Conservation (phyloP, 2,797 vertebrate genomes). For the Chrosomus eos region DNA sequence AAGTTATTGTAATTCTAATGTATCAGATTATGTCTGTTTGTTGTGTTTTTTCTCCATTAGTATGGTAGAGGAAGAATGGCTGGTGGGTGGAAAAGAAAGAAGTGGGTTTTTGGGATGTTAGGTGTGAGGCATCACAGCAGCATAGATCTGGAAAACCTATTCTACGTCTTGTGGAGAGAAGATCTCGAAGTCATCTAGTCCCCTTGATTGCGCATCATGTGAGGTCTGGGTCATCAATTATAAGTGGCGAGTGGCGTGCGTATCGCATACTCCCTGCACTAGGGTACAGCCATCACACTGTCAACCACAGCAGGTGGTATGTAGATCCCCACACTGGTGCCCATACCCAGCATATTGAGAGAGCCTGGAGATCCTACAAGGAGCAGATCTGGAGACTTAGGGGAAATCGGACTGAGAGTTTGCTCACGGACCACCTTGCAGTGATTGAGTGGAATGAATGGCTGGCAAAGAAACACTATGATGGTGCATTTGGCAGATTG, state of each 20-base stretch:
- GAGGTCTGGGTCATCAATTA: background rate
- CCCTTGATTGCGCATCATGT: background rate
- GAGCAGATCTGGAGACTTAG: conserved; percentile 47
- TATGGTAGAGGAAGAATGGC: background rate
- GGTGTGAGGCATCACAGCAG: background rate
- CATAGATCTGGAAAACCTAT: background rate
- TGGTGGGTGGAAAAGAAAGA: conserved; percentile 20
- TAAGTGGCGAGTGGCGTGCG: conserved; percentile 39
- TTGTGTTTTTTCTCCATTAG: background rate
- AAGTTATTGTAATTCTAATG: background rate
- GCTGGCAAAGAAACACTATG: conserved; percentile 42
- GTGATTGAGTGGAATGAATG: conserved; percentile 54
- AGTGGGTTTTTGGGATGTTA: background rate
- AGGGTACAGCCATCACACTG: conserved; percentile 33
- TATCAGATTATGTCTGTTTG: background rate
- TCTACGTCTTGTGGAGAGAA: background rate
- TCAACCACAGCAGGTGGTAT: conserved; percentile 46
- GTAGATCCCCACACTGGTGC: conserved; percentile 31
- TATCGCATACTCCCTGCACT: conserved; percentile 38
- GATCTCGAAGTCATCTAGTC: background rate
- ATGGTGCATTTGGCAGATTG: conserved; percentile 32
- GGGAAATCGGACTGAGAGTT: conserved; percentile 37
- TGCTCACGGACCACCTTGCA: conserved; percentile 43
- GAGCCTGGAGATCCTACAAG: conserved; percentile 49
- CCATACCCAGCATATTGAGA: conserved; percentile 46